Evolutionary conservation across 2,797 vertebrate genomes (phyloP).

Genomic region (Sarcophilus harrisii): DNA sequence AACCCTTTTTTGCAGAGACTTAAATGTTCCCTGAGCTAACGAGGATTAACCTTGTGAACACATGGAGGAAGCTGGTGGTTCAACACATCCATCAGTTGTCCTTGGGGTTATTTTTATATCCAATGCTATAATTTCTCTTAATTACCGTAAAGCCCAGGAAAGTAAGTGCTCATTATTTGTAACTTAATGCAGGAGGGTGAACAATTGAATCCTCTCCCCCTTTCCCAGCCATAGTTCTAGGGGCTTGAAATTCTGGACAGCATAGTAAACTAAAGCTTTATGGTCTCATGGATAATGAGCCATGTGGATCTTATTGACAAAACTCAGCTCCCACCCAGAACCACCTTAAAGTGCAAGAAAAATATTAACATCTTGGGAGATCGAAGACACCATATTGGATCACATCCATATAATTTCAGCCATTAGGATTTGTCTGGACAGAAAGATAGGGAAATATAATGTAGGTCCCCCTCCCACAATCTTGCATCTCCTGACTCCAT

Average conservation of each 20-base stretch:
- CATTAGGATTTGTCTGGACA: not conserved
- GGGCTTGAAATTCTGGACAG: conserved; percentile 54
- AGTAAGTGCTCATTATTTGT: conserved; percentile 65
- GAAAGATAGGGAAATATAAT: not conserved
- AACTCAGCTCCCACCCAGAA: conserved; percentile 28
- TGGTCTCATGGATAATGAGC: conserved; percentile 22
- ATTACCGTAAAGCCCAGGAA: conserved; percentile 79
- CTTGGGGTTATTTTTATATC: conserved; percentile 80
- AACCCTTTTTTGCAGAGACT: conserved; percentile 75
- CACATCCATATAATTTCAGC: conserved; percentile 18
- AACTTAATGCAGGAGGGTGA: conserved; percentile 62
- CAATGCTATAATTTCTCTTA: conserved; percentile 83
- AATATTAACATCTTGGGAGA: conserved; percentile 55
- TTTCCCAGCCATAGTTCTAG: conserved; percentile 28
- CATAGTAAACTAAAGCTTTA: conserved; percentile 40
- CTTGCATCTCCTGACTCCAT: not conserved
- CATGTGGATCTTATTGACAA: conserved; percentile 38
- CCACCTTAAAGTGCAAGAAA: conserved; percentile 50
- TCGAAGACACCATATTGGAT: conserved; percentile 41
- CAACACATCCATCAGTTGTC: conserved; percentile 78
- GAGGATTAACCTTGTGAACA: conserved; percentile 80
- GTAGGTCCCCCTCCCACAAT: not conserved
- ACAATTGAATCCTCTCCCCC: conserved; percentile 40
- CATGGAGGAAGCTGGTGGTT: conserved; percentile 81
- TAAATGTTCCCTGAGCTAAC: conserved; percentile 75